Conservation (phyloP, 2,797 vertebrate genomes). For the Sebastes wilsoni region DNA sequence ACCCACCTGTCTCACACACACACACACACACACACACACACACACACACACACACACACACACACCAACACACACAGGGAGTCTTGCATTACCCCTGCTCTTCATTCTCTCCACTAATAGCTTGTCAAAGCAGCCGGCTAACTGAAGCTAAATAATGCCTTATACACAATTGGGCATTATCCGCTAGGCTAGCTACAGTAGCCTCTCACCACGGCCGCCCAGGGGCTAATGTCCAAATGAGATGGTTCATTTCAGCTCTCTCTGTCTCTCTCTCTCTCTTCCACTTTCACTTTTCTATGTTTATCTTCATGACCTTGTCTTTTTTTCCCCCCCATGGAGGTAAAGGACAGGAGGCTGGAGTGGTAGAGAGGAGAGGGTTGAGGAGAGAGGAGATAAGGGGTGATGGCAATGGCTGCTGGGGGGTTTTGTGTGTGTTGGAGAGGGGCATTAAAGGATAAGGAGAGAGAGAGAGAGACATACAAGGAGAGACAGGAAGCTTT, state of each 20-base stretch:
- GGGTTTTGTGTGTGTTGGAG: slow-evolving; percentile 59
- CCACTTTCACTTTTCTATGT: slow-evolving; percentile 77
- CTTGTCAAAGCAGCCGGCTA: slow-evolving; percentile 86
- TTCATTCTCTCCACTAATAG: slow-evolving; percentile 87
- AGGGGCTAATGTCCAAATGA: slow-evolving; percentile 90
- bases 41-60: slow-evolving; percentile 5
- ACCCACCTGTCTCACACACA: slow-evolving; percentile 48
- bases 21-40: slow-evolving; percentile 11
- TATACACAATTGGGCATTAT: slow-evolving; percentile 90
- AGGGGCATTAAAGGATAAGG: slow-evolving; percentile 56
- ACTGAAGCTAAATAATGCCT: slow-evolving; percentile 87
- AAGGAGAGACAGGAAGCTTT: slow-evolving; percentile 68
- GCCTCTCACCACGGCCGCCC: slow-evolving; percentile 82
- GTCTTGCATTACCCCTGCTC: slow-evolving; percentile 28
- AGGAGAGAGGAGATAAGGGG: slow-evolving; percentile 70
- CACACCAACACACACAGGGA: slow-evolving; percentile 10
- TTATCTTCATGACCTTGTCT: slow-evolving; percentile 83
- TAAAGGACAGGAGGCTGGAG: slow-evolving; percentile 72
- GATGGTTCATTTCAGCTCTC: slow-evolving; percentile 89
- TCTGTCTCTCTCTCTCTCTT: slow-evolving; percentile 64
- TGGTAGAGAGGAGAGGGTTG: slow-evolving; percentile 50
- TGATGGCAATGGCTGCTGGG: slow-evolving; percentile 69
- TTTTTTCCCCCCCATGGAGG: slow-evolving; percentile 66
- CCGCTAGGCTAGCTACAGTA: slow-evolving; percentile 81
- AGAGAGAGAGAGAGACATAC: slow-evolving; percentile 48